These are phyloP conservation scores for Taphrorychus bicolor DNA, from an alignment of 2,888 invertebrate genomes.

Conservation along the genomic window DNA sequence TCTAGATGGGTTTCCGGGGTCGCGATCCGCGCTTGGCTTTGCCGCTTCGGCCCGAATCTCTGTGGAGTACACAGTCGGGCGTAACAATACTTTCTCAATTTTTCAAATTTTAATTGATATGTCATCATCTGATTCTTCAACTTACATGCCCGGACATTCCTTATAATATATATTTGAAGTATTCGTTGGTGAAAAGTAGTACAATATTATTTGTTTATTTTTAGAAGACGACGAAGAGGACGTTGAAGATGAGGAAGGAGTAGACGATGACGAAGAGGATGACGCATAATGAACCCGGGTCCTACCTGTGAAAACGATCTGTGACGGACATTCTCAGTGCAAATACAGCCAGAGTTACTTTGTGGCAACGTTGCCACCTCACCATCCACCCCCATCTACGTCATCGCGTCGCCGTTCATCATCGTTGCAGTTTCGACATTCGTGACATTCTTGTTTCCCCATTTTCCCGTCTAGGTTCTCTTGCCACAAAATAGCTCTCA, in stretches of 20 bases:
- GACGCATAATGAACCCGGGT: conserved; percentile 59
- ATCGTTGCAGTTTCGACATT: conserved; percentile 4
- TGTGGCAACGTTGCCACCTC: conserved; percentile 32
- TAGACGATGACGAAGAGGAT: conserved; percentile 58
- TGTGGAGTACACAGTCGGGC: too few species aligned
- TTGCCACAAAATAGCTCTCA: conserved; percentile 54
- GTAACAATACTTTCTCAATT: too few species aligned
- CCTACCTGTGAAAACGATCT: conserved; percentile 45
- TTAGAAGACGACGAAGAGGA: conserved; percentile 8
- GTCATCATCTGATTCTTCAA: too few species aligned
- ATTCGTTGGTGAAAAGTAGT: background rate
- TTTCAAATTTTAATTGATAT: too few species aligned
- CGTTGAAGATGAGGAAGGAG: conserved; percentile 58
- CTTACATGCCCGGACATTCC: too few species aligned
- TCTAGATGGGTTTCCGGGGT: too few species aligned
- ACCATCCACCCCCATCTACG: conserved; percentile 11
- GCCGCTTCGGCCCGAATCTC: too few species aligned
- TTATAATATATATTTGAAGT: too few species aligned
- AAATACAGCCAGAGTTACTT: conserved; percentile 42
- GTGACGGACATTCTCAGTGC: conserved; percentile 43
- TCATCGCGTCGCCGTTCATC: conserved; percentile 16
- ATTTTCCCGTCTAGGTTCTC: conserved; percentile 5
- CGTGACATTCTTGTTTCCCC: conserved; percentile 28
- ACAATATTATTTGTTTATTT: background rate
- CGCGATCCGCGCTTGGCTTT: too few species aligned